These are phyloP conservation scores for Leguminivora glycinivorella DNA, from an alignment of 1,140 invertebrate genomes.

Conservation along the genomic window DNA sequence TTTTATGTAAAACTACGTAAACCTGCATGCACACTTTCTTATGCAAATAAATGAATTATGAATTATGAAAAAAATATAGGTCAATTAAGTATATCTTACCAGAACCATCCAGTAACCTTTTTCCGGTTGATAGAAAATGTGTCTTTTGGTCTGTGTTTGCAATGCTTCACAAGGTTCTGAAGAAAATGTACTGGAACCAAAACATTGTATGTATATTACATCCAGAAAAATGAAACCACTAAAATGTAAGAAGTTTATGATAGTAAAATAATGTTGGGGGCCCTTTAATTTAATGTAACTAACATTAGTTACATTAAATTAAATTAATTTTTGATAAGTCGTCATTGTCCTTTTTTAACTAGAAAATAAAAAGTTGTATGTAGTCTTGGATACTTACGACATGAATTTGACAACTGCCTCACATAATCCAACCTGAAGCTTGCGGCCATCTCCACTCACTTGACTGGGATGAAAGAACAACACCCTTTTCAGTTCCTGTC, in stretches of 20 bases:
- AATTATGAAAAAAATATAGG: background rate
- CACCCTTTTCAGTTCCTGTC: constrained; percentile 93
- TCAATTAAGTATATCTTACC: constrained; percentile 81
- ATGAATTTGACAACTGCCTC: constrained; percentile 96
- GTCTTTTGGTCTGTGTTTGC: constrained; percentile 93
- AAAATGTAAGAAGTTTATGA: no score
- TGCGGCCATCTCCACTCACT: constrained; percentile 88
- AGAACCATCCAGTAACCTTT: constrained; percentile 94
- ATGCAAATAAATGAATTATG: no score
- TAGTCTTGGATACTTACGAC: constrained; percentile 82
- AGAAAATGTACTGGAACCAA: constrained; percentile 87
- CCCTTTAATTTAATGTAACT: no score
- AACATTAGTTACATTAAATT: no score
- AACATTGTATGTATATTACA: constrained; percentile 24
- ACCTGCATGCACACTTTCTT: no score
- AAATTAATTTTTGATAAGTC: no score
- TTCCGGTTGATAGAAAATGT: constrained; percentile 93
- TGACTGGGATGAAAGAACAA: constrained; percentile 91
- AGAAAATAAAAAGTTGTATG: constrained; percentile 15
- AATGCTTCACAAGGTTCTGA: constrained; percentile 89
- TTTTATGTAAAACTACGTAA: no score
- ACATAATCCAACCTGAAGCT: constrained; percentile 93
- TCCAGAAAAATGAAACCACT: no score
- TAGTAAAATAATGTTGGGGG: no score
- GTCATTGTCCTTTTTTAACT: no score